A percentile compares a stretch with the other conserved stretches of the same genome.
These are phyloP conservation scores for Sebastes kiyomatsui DNA, from an alignment of 2,797 vertebrate genomes.

Conservation along the genomic window DNA sequence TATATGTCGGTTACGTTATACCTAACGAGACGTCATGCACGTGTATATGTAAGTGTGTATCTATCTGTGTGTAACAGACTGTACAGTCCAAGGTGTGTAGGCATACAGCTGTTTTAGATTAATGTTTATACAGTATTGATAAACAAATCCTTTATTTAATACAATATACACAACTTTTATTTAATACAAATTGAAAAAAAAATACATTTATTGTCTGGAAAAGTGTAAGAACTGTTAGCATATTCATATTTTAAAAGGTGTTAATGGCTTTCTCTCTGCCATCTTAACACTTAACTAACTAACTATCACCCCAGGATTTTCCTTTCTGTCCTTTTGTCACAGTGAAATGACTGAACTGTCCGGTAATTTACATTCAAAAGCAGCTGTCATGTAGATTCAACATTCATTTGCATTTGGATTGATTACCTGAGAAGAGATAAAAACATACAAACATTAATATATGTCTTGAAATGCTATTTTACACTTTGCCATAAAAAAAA, in stretches of 20 bases:
- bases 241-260: background rate
- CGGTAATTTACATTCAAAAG: background rate
- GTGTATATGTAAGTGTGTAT: too few relatives aligned
- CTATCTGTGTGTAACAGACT: too few relatives aligned
- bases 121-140: too few relatives aligned
- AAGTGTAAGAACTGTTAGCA: background rate
- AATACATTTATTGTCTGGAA: slow-evolving; percentile 4
- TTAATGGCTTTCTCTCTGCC: background rate
- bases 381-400: slow-evolving; percentile 29
- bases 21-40: too few relatives aligned
- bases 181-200: background rate
- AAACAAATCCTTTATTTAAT: too few relatives aligned
- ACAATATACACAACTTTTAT: too few relatives aligned
- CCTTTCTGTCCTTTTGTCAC: background rate
- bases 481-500: background rate
- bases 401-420: slow-evolving; percentile 25
- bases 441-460: background rate
- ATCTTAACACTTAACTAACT: background rate
- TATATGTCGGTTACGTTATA: too few relatives aligned
- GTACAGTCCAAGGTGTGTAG: too few relatives aligned
- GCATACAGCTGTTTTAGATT: too few relatives aligned
- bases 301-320: background rate
- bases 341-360: background rate
- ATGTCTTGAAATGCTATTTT: background rate
- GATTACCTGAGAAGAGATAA: slow-evolving; percentile 48